These are phyloP conservation scores for Drosophila differens DNA, from an alignment of 2,888 invertebrate genomes.

Conservation along the genomic window DNA sequence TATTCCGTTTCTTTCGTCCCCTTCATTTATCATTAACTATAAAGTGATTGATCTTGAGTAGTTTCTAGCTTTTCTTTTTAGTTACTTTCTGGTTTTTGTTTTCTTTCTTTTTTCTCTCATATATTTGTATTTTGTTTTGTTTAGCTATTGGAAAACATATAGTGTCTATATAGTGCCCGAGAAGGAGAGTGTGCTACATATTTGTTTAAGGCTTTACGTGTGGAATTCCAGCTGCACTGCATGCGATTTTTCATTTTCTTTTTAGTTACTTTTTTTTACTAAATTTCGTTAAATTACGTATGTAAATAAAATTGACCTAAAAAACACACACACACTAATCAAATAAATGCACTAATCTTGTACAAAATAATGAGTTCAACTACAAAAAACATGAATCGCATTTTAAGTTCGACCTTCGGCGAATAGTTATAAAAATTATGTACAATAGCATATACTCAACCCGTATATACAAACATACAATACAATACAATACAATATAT, in stretches of 20 bases:
- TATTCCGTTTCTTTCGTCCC: constrained; percentile 10
- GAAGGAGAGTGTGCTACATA: constrained; percentile 23
- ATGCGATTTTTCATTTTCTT: constrained; percentile 19
- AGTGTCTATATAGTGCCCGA: constrained; percentile 31
- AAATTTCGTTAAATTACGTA: constrained; percentile 44
- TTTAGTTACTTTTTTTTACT: neutral
- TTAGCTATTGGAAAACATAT: constrained; percentile 46
- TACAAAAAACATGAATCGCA: constrained; percentile 46
- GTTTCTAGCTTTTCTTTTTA: constrained; percentile 22
- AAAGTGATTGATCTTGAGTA: constrained; percentile 52
- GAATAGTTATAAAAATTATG: constrained; percentile 53
- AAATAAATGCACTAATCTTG: constrained; percentile 67
- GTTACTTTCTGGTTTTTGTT: constrained; percentile 5
- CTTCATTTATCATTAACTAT: constrained; percentile 45
- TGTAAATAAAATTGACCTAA: constrained; percentile 64
- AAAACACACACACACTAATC: constrained; percentile 48
- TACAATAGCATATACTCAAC: constrained; percentile 40
- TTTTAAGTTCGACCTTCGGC: constrained; percentile 32
- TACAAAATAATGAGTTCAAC: constrained; percentile 60
- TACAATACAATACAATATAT: constrained; percentile 25
- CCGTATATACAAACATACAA: constrained; percentile 30
- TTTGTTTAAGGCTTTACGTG: constrained; percentile 58
- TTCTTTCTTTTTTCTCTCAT: neutral
- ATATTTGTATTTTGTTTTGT: constrained; percentile 5
- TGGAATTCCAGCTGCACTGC: constrained; percentile 52